Percentiles rank a stretch among this genome's conserved stretches.
These are phyloP conservation scores for Villa cingulata DNA, from an alignment of 2,888 invertebrate species.

Conservation along the genomic window DNA sequence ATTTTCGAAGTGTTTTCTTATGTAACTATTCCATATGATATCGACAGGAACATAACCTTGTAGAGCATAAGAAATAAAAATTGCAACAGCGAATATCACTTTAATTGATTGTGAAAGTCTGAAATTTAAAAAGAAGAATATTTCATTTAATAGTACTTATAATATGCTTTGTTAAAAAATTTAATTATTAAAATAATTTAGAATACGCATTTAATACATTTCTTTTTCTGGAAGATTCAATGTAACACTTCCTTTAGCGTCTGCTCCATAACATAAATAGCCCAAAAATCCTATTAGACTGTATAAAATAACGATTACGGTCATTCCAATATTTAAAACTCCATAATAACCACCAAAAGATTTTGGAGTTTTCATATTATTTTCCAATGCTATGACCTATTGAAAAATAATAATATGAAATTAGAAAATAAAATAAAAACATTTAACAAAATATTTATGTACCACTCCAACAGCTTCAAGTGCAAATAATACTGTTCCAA, in stretches of 20 bases:
- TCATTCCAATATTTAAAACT: conserved; percentile 72
- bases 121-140: conserved; percentile 13
- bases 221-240: conserved; percentile 56
- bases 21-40: conserved; percentile 51
- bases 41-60: conserved; percentile 82
- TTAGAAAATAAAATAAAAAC: neutral
- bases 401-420: neutral
- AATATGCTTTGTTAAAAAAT: neutral
- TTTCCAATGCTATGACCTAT: conserved; percentile 80
- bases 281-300: conserved; percentile 70
- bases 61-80: conserved; percentile 71
- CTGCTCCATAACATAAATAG: conserved; percentile 62
- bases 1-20: conserved; percentile 32
- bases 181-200: neutral
- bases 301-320: conserved; percentile 60
- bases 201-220: conserved; percentile 36
- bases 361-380: conserved; percentile 75
- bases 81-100: conserved; percentile 49
- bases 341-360: conserved; percentile 64
- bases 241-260: conserved; percentile 61
- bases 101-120: conserved; percentile 53
- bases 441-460: conserved; percentile 25
- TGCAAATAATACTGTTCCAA: conserved; percentile 84
- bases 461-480: conserved; percentile 72
- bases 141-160: neutral